A percentile compares a stretch with the other conserved stretches of the same genome.
Evolutionary conservation across 2,888 invertebrate species (phyloP).

Genomic region (Pollenia labialis): DNA sequence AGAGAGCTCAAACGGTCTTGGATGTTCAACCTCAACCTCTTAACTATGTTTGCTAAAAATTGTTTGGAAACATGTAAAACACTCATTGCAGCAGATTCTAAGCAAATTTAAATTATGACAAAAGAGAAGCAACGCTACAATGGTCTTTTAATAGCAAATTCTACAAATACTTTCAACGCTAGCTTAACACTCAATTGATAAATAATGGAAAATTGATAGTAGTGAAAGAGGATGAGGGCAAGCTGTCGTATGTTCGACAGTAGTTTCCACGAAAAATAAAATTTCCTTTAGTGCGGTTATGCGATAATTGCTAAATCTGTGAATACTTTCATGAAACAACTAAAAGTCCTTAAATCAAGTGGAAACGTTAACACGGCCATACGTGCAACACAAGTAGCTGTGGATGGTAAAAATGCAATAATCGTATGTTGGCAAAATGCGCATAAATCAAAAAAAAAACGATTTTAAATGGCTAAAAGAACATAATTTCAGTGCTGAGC

Average conservation of each 20-base stretch:
- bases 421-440: slow-evolving; percentile 87
- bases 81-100: neutral
- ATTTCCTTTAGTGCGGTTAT: slow-evolving; percentile 89
- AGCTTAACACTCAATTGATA: slow-evolving; percentile 44
- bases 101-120: slow-evolving; percentile 30
- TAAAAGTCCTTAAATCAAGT: slow-evolving; percentile 86
- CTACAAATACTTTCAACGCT: slow-evolving; percentile 15
- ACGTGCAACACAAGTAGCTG: slow-evolving; percentile 79
- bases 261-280: slow-evolving; percentile 76
- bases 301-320: slow-evolving; percentile 90
- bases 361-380: slow-evolving; percentile 81
- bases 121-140: neutral
- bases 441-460: slow-evolving; percentile 85
- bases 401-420: slow-evolving; percentile 63
- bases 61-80: slow-evolving; percentile 28
- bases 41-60: neutral
- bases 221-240: slow-evolving; percentile 50
- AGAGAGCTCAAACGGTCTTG: neutral
- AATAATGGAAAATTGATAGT: slow-evolving; percentile 74
- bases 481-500: slow-evolving; percentile 73
- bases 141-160: neutral
- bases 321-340: slow-evolving; percentile 87
- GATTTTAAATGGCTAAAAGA: slow-evolving; percentile 86
- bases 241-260: slow-evolving; percentile 1
- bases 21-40: no score